Conservation (phyloP, 2,888 invertebrate genomes). For the Scotopteryx bipunctaria region DNA sequence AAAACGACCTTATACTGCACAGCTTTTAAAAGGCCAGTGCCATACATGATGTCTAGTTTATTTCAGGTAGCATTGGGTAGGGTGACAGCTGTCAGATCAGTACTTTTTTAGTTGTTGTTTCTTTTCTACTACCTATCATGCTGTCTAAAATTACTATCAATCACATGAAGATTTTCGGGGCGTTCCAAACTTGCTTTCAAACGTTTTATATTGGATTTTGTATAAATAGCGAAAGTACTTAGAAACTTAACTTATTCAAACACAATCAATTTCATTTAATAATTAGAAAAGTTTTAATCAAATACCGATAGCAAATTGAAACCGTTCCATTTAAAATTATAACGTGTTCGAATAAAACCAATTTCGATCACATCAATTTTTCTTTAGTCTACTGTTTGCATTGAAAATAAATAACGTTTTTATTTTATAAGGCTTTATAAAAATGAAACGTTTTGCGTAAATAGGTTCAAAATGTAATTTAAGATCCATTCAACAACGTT, state of each 20-base stretch:
- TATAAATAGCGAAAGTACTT: too few species aligned
- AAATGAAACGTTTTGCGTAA: neutral
- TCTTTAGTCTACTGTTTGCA: conserved; percentile 5
- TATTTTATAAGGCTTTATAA: conserved; percentile 3
- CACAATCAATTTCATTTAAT: neutral
- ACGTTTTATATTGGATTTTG: too few species aligned
- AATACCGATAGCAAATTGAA: neutral
- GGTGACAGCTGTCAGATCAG: too few species aligned
- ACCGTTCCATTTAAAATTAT: neutral
- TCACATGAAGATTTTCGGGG: too few species aligned
- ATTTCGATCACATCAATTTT: conserved; percentile 2
- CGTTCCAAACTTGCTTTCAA: too few species aligned
- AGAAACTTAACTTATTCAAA: too few species aligned
- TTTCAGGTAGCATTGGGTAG: too few species aligned
- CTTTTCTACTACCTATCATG: too few species aligned
- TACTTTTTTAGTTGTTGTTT: too few species aligned
- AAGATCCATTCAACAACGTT: conserved; percentile 1
- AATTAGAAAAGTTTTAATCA: neutral
- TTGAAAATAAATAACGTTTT: conserved; percentile 4
- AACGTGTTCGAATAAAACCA: neutral
- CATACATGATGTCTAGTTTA: neutral
- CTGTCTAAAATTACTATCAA: too few species aligned
- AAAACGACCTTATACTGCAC: neutral
- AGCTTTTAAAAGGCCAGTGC: neutral
- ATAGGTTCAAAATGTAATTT: conserved; percentile 5